These are phyloP conservation scores for Heliconius eleuchia DNA, from an alignment of 1,140 invertebrate genomes.

Conservation along the genomic window DNA sequence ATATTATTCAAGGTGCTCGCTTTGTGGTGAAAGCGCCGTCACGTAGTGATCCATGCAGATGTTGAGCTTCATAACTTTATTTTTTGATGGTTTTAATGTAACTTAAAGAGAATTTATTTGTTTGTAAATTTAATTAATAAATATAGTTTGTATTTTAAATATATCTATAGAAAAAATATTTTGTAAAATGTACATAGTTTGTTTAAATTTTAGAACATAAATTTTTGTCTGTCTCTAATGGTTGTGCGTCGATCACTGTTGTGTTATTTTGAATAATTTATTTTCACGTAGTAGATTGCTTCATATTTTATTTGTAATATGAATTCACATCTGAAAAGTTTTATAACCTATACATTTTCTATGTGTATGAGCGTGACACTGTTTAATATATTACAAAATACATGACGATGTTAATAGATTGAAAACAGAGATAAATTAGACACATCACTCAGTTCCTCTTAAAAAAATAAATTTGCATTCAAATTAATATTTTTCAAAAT, in stretches of 20 bases:
- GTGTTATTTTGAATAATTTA: constrained; percentile 3
- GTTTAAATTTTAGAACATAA: not conserved
- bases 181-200: not conserved
- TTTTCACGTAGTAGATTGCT: not conserved
- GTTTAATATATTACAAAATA: not conserved
- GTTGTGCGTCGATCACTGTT: not conserved
- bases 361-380: not conserved
- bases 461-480: not conserved
- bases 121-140: not conserved
- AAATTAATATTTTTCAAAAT: not conserved
- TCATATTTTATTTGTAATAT: not conserved
- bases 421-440: too few relatives aligned
- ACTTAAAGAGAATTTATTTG: not conserved
- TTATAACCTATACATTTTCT: not conserved
- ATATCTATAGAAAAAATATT: not conserved
- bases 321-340: not conserved
- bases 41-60: not conserved
- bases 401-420: too few relatives aligned
- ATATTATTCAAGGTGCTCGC: constrained; percentile 2
- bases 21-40: not conserved
- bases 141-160: not conserved
- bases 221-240: not conserved
- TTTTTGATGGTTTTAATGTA: not conserved
- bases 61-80: not conserved
- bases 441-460: too few relatives aligned